phyloP scores from a whole-genome alignment of 2,888 invertebrate species.

The Drosophila cognata region DNA sequence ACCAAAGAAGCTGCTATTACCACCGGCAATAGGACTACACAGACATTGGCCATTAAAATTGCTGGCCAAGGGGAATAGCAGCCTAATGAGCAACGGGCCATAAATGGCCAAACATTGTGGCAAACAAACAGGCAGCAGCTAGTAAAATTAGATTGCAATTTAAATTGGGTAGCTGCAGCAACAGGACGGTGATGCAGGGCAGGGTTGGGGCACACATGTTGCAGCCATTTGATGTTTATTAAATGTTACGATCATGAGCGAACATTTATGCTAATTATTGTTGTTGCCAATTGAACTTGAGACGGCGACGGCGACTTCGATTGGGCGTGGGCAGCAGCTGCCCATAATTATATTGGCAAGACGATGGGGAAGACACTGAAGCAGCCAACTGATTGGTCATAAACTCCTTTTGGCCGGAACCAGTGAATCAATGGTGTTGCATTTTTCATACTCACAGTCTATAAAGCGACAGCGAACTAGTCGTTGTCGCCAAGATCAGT shows the following conservation, averaged over 20 bases:
- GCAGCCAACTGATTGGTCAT: slow-evolving; percentile 17
- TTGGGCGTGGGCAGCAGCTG: slow-evolving; percentile 47
- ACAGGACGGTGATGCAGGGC: background rate
- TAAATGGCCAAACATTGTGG: slow-evolving; percentile 77
- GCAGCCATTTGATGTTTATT: slow-evolving; percentile 50
- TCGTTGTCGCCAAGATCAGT: slow-evolving; percentile 67
- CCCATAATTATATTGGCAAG: background rate
- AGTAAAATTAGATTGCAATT: slow-evolving; percentile 79
- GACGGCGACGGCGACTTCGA: background rate
- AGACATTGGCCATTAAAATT: slow-evolving; percentile 61
- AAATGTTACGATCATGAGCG: slow-evolving; percentile 62
- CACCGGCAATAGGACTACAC: slow-evolving; percentile 35
- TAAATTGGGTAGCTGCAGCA: slow-evolving; percentile 51
- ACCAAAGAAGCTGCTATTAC: slow-evolving; percentile 51
- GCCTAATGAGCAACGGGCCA: slow-evolving; percentile 74
- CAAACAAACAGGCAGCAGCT: slow-evolving; percentile 33
- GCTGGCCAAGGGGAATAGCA: slow-evolving; percentile 18
- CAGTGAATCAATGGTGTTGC: slow-evolving; percentile 50
- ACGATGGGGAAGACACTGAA: background rate
- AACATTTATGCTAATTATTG: slow-evolving; percentile 74
- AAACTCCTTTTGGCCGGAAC: slow-evolving; percentile 35
- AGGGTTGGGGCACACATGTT: background rate
- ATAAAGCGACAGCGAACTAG: slow-evolving; percentile 31
- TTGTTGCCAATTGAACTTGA: slow-evolving; percentile 51
- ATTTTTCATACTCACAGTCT: slow-evolving; percentile 70